Conservation (phyloP, 2,113 vertebrate species). For the Catharus bicknelli region DNA sequence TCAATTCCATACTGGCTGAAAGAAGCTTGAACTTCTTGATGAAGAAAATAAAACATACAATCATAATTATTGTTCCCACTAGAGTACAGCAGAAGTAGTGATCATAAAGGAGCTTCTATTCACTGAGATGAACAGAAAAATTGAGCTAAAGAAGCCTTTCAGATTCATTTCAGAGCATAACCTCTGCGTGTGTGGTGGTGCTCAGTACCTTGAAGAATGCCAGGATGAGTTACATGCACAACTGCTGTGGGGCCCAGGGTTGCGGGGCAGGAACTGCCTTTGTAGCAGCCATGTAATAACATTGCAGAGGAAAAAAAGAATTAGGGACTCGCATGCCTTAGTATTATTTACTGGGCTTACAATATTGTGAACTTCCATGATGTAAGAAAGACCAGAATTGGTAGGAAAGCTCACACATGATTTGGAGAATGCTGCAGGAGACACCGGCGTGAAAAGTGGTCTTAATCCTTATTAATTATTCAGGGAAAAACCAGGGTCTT, state of each 20-base stretch:
- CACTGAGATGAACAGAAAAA: slow-evolving; percentile 9
- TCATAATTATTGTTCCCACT: background rate
- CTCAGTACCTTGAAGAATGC: slow-evolving; percentile 50
- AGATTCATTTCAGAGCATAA: background rate
- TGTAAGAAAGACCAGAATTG: background rate
- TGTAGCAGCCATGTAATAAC: slow-evolving; percentile 15
- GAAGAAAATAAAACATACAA: background rate
- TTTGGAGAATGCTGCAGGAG: background rate
- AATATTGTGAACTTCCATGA: background rate
- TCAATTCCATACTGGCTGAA: background rate
- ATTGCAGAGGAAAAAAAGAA: background rate
- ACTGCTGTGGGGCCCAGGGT: slow-evolving; percentile 64
- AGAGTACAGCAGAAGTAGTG: rapidly evolving
- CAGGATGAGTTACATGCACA: slow-evolving; percentile 67
- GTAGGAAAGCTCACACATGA: background rate
- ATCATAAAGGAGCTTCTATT: background rate
- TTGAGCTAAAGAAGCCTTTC: background rate
- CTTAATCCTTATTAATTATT: background rate
- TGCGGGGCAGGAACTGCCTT: slow-evolving; percentile 28
- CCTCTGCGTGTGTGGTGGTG: slow-evolving; percentile 10
- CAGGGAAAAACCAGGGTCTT: background rate
- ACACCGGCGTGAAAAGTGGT: background rate
- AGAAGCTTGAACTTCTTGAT: background rate
- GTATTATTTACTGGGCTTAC: slow-evolving; percentile 10
- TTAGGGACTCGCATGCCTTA: background rate